These are phyloP conservation scores for Pantherophis guttatus DNA, from an alignment of 2,113 vertebrate genomes.

Conservation along the genomic window DNA sequence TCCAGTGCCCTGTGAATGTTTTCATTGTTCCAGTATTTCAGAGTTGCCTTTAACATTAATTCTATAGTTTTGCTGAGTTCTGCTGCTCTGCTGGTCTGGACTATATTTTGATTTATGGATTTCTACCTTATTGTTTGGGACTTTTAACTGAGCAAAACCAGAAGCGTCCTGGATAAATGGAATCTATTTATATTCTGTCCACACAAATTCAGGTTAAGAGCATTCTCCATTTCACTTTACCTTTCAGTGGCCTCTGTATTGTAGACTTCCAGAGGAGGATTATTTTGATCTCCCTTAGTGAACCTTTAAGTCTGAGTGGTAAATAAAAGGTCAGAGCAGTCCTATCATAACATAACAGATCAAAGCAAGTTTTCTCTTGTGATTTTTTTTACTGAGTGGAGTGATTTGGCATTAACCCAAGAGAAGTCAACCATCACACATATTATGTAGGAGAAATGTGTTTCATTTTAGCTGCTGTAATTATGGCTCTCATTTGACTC, in stretches of 20 bases:
- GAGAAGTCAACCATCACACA: not conserved
- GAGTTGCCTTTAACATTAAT: not conserved
- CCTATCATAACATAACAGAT: not conserved
- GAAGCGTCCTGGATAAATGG: not conserved
- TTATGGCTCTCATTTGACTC: conserved; percentile 9
- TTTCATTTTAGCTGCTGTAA: conserved; percentile 6
- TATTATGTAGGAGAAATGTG: not conserved
- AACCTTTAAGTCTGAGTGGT: not conserved
- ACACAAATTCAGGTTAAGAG: not conserved
- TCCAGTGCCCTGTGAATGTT: not conserved
- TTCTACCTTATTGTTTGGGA: not conserved
- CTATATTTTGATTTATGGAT: not conserved
- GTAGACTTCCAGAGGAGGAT: not conserved
- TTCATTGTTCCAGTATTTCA: not conserved
- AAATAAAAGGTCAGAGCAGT: not conserved
- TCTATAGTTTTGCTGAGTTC: not conserved
- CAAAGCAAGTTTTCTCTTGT: not conserved
- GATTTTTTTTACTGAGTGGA: not conserved
- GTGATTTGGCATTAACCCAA: conserved; percentile 3
- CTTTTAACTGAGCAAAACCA: not conserved
- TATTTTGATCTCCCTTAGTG: conserved; percentile 3
- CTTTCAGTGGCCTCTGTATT: conserved; percentile 17
- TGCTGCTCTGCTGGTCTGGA: not conserved
- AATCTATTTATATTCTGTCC: not conserved
- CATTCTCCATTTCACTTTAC: not conserved